Evolutionary conservation across 2,888 invertebrate genomes (phyloP), one percentile per base, ranked within the genome.

Genomic region (Glyphotaelius pellucidus): DNA sequence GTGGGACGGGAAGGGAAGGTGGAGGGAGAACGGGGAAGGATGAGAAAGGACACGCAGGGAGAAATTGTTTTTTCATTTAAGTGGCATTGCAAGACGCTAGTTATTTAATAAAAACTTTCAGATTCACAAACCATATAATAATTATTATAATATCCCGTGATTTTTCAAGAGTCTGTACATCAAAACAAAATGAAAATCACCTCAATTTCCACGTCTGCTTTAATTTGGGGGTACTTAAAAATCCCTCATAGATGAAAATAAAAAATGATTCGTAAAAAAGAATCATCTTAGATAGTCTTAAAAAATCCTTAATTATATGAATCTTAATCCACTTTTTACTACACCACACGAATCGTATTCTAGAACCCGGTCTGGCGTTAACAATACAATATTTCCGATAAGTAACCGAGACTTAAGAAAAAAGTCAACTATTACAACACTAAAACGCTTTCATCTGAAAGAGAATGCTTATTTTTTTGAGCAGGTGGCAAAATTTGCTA

Each of bases 281-380:
- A 35, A 32, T 9, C 31, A 35, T 83, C 19, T 32, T 35, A 7
- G 7, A 25, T 67, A n/a, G 67, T 67, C 67, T 67, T 67, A n/a
- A 67, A 67, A 67, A 25, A 25, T 67, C 5, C 67, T 67, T 67
- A 35, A 3, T 25, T 2, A 83, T 38, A 25, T 25, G 25, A 83
- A 83, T 35, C 83, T 11, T 15, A 83, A 83, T 35, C 12, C 83
- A 83, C 35, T 83, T 83, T 83, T 83, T 83, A 83, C 83, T 35
- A 32, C 14, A 38, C 35, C 5, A 35, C 83, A 83, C n/a, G 19
- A 19, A 35, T 38, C 83, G 83, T 83, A 83, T 83, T 35, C 83
- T 83, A 38, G 83, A 38, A 35, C 83, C 83, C 32, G 83, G 35
- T 83, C 83, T 83, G 35, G 83, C 83, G 83, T 15, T n/a, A 35